Base-by-base conservation (phyloP, 2,797 vertebrate species). In the Neosilurus hyrtlii region DNA sequence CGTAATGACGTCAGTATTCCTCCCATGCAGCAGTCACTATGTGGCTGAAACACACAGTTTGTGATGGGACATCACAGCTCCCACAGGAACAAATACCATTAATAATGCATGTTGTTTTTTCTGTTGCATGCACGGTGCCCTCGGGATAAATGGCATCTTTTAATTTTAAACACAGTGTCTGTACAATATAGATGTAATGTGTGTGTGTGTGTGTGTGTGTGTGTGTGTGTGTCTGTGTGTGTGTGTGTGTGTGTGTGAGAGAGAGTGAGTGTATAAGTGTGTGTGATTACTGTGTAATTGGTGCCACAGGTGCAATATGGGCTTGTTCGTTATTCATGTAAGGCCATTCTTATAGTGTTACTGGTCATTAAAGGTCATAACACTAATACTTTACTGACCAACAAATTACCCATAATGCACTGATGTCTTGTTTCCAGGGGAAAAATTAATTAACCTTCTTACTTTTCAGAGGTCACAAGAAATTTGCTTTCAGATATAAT, bases 111-210 rank as follows among this genome's bases (percentile, higher is more conserved):
- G 72, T 2, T 35, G 52, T 20, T 18, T 35, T 56, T 24, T 74
- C 1, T 9, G 52, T 22, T 18, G 4, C 26, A 12, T 57, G 24
- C 52, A 22, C 1, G 0, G 54, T 35, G 72, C 61, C 15, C 61
- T 79, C 61, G 4, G 74, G 61, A 52, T 65, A 63, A 65, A 79
- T 24, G 24, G 20, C n/a, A 30, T 65, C 59, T 65, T 65, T 26
- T 63, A 79, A 65, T 49, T 52, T 26, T 43, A 43, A 76, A 30
- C 57, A 35, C 30, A 0, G 26, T 26, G 61, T 12, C 22, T 65
- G 52, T 14, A 20, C 56, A 3, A 16, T 30, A 15, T 8, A 14
- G 43, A 24, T 52, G 20, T 49, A 14, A 14, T 71, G 67, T 1
- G 37, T 70, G 18, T 43, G 9, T 68, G 49, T 63, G 80, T 72